Conservation (phyloP, 2,888 invertebrate species). For the Lacanobia wlatinum region DNA sequence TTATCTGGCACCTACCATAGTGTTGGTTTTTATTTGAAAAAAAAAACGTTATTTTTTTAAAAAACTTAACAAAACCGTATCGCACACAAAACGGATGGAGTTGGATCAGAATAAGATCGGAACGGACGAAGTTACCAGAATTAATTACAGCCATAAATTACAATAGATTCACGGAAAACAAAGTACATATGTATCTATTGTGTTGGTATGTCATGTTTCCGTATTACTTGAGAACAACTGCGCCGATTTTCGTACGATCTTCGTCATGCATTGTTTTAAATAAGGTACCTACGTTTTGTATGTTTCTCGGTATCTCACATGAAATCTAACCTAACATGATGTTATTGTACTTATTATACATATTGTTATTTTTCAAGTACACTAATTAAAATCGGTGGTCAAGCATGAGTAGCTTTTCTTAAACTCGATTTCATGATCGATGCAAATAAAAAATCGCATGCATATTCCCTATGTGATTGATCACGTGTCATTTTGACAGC, state of each 20-base stretch:
- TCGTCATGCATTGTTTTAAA: conserved; percentile 52
- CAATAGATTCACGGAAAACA: conserved; percentile 53
- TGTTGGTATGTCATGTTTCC: conserved; percentile 55
- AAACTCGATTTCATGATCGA: no score
- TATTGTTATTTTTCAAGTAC: conserved; percentile 29
- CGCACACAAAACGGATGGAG: no score
- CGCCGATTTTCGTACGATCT: conserved; percentile 27
- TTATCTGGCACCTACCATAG: no score
- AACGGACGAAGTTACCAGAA: not conserved
- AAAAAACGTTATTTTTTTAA: no score
- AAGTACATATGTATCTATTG: conserved; percentile 37
- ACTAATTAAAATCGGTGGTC: conserved; percentile 6
- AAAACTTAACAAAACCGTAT: no score
- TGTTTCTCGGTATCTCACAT: conserved; percentile 33
- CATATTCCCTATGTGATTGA: no score
- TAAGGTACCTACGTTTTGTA: conserved; percentile 31
- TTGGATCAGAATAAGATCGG: not conserved
- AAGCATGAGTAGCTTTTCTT: not conserved
- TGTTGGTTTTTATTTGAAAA: no score
- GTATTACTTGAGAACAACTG: conserved; percentile 54
- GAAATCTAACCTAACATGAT: conserved; percentile 50
- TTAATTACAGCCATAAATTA: conserved; percentile 47
- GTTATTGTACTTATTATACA: no score
- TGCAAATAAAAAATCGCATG: no score
- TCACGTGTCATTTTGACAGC: no score